Conservation (phyloP, 2,113 vertebrate genomes). For the Copsychus sechellarum region DNA sequence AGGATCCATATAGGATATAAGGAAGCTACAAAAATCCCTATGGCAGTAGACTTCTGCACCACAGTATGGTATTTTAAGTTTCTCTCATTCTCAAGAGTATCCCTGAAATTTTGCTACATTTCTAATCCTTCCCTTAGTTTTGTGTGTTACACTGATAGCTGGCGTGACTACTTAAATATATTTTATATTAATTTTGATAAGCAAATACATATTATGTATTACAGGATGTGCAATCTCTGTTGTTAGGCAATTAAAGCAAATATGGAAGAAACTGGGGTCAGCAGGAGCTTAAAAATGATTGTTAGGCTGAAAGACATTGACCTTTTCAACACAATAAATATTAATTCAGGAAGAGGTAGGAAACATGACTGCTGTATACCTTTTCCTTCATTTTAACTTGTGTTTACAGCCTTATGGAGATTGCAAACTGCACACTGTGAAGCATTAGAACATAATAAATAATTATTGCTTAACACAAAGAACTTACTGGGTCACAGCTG, state of each 20-base stretch:
- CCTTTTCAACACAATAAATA: not conserved
- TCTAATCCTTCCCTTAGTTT: not conserved
- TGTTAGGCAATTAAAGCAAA: not conserved
- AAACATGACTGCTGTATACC: not conserved
- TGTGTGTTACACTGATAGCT: not conserved
- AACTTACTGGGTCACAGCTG: not conserved
- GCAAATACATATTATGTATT: not conserved
- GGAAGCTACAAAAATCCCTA: not conserved
- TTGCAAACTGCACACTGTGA: not conserved
- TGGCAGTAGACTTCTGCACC: not conserved
- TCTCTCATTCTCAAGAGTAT: not conserved
- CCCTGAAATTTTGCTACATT: not conserved
- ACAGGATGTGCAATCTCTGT: not conserved
- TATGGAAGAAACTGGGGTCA: not conserved
- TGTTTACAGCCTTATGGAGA: fast-evolving
- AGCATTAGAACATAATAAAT: not conserved
- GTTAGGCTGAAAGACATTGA: not conserved
- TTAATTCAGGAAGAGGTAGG: not conserved
- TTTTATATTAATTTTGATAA: not conserved
- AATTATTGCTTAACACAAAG: not conserved
- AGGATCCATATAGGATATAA: no score
- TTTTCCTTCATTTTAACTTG: not conserved
- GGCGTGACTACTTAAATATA: not conserved
- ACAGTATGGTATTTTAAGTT: not conserved
- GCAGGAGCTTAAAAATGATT: not conserved